phyloP scores from a whole-genome alignment of 2,797 vertebrate species.

The Petrocephalus schoutedeni region DNA sequence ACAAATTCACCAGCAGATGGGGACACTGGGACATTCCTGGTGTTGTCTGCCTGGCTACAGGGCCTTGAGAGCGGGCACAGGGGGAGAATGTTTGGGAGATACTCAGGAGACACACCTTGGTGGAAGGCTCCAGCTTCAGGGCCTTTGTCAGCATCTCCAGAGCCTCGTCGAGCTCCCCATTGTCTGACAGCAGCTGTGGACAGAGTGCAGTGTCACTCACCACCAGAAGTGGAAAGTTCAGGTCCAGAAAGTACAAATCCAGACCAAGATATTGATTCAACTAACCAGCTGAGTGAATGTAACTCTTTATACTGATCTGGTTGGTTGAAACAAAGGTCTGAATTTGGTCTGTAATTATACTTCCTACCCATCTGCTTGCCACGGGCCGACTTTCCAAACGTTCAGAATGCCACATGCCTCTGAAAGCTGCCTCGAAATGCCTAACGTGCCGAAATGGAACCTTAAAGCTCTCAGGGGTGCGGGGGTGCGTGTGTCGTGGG shows the following conservation, averaged over 20 bases:
- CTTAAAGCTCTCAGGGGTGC: background rate
- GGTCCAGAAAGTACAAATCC: background rate
- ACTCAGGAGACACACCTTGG: conserved; percentile 62
- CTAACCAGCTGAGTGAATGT: background rate
- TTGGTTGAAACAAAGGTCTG: background rate
- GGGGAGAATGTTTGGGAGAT: background rate
- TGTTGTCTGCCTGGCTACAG: background rate
- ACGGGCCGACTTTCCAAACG: background rate
- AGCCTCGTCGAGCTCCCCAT: conserved; percentile 67
- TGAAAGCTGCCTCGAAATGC: background rate
- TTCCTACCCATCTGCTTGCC: background rate
- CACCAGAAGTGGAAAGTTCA: background rate
- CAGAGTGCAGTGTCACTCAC: conserved; percentile 25
- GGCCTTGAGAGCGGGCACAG: background rate
- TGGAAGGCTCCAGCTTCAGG: conserved; percentile 74
- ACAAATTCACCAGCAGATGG: background rate
- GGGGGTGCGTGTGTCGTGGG: background rate
- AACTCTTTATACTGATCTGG: background rate
- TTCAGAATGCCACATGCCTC: background rate
- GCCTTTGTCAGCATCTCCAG: conserved; percentile 69
- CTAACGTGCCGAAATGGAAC: background rate
- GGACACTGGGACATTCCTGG: background rate
- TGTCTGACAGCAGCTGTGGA: conserved; percentile 73
- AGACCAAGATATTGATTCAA: background rate
- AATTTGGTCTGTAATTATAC: background rate